A percentile compares a stretch with the other conserved stretches of the same genome.
Evolutionary conservation across 2,888 invertebrate species (phyloP).

Genomic region (Dioctria rufipes): DNA sequence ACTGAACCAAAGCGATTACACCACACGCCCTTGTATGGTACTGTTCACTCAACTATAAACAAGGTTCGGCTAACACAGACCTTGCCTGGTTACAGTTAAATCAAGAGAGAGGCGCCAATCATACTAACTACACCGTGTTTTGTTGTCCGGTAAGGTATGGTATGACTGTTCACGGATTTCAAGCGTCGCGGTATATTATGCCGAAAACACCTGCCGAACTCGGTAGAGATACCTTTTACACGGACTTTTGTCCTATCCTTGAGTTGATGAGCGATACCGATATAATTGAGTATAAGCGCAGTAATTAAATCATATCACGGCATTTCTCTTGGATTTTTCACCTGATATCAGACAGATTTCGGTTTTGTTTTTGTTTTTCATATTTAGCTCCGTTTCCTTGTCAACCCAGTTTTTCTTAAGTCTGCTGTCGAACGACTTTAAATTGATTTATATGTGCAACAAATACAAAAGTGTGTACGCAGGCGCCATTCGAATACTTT

Average conservation of each 20-base stretch:
- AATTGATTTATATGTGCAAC: neutral
- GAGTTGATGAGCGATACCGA: constrained; percentile 24
- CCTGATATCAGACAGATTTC: neutral
- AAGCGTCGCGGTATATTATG: neutral
- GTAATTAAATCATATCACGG: neutral
- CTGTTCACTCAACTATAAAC: constrained; percentile 42
- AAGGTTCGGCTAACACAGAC: constrained; percentile 48
- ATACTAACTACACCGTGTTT: neutral
- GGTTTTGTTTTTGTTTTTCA: neutral
- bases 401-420: neutral
- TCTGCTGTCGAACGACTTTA: neutral
- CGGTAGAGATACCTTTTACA: constrained; percentile 15
- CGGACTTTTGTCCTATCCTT: constrained; percentile 10
- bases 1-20: constrained; percentile 28
- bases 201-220: constrained; percentile 5
- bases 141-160: neutral
- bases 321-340: neutral
- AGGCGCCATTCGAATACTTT: neutral
- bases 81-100: neutral
- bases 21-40: constrained; percentile 43
- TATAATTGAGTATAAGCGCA: neutral
- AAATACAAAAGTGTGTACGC: neutral
- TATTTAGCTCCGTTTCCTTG: neutral
- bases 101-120: neutral
- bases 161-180: neutral